Percentiles rank a stretch among this genome's conserved stretches.
Conservation (phyloP, 2,888 invertebrate genomes). For the Escarpia spicata region DNA sequence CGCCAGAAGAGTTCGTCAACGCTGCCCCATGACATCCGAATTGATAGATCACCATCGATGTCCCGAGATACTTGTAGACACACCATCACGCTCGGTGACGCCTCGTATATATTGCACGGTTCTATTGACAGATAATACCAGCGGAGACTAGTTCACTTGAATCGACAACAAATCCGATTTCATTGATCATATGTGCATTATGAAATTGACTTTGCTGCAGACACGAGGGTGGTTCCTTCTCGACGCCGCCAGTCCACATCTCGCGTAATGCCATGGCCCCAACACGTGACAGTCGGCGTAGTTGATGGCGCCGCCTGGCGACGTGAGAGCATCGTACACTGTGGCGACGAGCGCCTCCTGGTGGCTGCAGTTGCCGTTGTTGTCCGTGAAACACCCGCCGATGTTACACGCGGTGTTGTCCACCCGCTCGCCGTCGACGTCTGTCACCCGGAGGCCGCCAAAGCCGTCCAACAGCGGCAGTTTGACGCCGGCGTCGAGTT, state of each 20-base stretch:
- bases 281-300: neutral
- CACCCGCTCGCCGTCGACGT: neutral
- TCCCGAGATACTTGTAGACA: neutral
- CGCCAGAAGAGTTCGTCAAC: neutral
- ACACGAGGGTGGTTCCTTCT: neutral
- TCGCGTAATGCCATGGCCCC: neutral
- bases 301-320: neutral
- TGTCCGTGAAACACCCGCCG: neutral
- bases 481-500: neutral
- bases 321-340: neutral
- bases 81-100: neutral
- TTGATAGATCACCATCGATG: neutral
- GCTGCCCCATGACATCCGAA: neutral
- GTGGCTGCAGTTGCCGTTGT: neutral
- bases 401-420: neutral
- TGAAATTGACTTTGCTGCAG: constrained; percentile 1
- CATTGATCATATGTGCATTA: neutral
- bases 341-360: neutral
- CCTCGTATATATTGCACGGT: neutral
- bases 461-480: neutral
- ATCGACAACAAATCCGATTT: neutral
- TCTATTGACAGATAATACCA: neutral
- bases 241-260: neutral
- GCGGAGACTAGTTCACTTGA: neutral
- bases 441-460: neutral